Conservation (phyloP, 2,888 invertebrate genomes). For the Nephrocerus scutellatus region DNA sequence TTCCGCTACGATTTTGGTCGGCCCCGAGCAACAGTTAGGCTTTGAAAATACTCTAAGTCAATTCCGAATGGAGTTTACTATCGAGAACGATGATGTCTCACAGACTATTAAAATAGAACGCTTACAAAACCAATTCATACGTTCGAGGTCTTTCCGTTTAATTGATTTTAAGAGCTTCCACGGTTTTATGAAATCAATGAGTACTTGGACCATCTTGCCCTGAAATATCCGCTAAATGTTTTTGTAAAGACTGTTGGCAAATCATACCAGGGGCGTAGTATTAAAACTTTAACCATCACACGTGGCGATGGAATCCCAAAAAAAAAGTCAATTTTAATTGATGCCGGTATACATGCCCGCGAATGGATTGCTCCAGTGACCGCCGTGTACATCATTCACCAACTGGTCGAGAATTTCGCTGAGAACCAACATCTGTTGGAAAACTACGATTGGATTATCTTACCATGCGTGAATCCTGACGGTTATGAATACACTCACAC, state of each 20-base stretch:
- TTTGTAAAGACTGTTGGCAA: slow-evolving; percentile 53
- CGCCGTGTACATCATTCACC: slow-evolving; percentile 53
- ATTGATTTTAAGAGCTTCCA: slow-evolving; percentile 35
- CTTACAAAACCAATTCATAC: slow-evolving; percentile 25
- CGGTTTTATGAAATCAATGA: slow-evolving; percentile 47
- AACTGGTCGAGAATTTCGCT: slow-evolving; percentile 51
- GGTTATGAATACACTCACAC: slow-evolving; percentile 60
- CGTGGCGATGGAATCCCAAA: slow-evolving; percentile 46
- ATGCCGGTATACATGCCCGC: slow-evolving; percentile 58
- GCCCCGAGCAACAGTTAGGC: slow-evolving; percentile 33
- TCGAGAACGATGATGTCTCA: slow-evolving; percentile 34
- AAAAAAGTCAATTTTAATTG: slow-evolving; percentile 51
- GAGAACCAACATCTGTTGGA: slow-evolving; percentile 50
- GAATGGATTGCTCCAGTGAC: slow-evolving; percentile 62
- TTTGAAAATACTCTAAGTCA: slow-evolving; percentile 30
- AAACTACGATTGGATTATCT: slow-evolving; percentile 57
- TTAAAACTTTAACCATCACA: slow-evolving; percentile 59
- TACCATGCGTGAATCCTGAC: slow-evolving; percentile 65
- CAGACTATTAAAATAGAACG: slow-evolving; percentile 25
- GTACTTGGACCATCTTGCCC: slow-evolving; percentile 49
- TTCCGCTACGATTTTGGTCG: slow-evolving; percentile 37
- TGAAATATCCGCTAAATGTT: slow-evolving; percentile 50
- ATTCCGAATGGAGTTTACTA: slow-evolving; percentile 25
- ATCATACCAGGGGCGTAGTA: slow-evolving; percentile 53
- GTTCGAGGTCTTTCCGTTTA: slow-evolving; percentile 1